Evolutionary conservation across 2,113 vertebrate genomes (phyloP).

Genomic region (Macroglossus sobrinus): DNA sequence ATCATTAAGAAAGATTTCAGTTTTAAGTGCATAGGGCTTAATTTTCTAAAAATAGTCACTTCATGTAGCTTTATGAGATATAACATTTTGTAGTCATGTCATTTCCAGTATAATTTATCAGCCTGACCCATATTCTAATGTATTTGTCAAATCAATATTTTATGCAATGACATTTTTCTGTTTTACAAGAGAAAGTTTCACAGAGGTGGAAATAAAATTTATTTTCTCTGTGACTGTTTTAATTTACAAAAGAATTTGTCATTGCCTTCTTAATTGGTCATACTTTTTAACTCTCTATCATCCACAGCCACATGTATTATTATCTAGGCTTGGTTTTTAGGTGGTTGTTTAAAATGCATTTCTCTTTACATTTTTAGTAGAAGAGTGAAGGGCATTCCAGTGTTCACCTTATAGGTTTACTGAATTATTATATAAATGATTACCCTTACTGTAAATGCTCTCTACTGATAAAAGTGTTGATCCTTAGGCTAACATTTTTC

Average conservation of each 20-base stretch:
- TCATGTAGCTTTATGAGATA: conserved; percentile 23
- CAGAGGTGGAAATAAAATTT: conserved; percentile 12
- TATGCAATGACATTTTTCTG: background rate
- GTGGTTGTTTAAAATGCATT: background rate
- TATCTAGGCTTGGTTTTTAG: background rate
- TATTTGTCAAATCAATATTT: conserved; percentile 58
- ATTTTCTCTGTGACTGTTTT: background rate
- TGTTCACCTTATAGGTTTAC: background rate
- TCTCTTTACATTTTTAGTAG: background rate
- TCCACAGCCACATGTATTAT: background rate
- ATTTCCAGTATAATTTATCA: conserved; percentile 64
- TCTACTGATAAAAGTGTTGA: background rate
- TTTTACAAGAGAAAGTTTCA: conserved; percentile 40
- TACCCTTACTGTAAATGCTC: background rate
- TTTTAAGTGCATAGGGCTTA: conserved; percentile 50
- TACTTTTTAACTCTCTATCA: background rate
- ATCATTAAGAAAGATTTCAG: conserved; percentile 37
- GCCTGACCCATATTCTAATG: conserved; percentile 51
- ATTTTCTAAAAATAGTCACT: conserved; percentile 61
- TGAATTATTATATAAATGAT: background rate
- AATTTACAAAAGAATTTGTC: background rate
- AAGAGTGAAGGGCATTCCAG: background rate
- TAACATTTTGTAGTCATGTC: conserved; percentile 45
- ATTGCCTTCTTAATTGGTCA: background rate
- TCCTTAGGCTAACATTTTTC: background rate